A percentile compares a stretch with the other conserved stretches of the same genome.
Conservation (phyloP, 2,797 vertebrate genomes). For the Scomberomorus guttatus region DNA sequence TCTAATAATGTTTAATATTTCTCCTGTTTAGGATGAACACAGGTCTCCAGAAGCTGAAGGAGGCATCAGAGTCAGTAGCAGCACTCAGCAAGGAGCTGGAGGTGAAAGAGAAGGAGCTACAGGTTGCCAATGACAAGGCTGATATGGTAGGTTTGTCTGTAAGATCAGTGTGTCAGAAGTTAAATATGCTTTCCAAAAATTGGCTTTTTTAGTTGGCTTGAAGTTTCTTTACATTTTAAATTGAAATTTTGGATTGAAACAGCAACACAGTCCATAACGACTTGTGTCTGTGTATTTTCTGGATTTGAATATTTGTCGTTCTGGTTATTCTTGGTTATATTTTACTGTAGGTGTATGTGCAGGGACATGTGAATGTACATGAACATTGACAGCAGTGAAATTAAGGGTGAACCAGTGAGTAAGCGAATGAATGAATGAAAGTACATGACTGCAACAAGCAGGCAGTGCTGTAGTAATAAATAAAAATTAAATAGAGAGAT, state of each 20-base stretch:
- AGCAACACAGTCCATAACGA: not conserved
- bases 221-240: not conserved
- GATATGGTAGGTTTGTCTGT: slow-evolving; percentile 87
- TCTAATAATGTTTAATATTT: slow-evolving; percentile 6
- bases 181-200: not conserved
- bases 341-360: not conserved
- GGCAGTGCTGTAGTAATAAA: not conserved
- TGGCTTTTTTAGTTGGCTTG: not conserved
- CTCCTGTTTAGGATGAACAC: slow-evolving; percentile 90
- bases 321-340: not conserved
- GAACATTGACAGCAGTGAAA: not conserved
- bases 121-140: slow-evolving; percentile 94
- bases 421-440: not conserved
- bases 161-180: not conserved
- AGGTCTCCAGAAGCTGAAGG: slow-evolving; percentile 94
- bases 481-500: not conserved
- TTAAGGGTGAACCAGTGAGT: not conserved
- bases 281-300: not conserved
- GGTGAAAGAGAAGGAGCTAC: slow-evolving; percentile 94
- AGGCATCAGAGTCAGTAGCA: slow-evolving; percentile 94
- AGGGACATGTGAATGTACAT: not conserved
- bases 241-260: not conserved
- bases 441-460: not conserved
- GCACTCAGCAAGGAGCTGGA: slow-evolving; percentile 93
- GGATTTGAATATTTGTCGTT: not conserved